Conservation (phyloP, 2,888 invertebrate species). For the Cephus sareptanus region DNA sequence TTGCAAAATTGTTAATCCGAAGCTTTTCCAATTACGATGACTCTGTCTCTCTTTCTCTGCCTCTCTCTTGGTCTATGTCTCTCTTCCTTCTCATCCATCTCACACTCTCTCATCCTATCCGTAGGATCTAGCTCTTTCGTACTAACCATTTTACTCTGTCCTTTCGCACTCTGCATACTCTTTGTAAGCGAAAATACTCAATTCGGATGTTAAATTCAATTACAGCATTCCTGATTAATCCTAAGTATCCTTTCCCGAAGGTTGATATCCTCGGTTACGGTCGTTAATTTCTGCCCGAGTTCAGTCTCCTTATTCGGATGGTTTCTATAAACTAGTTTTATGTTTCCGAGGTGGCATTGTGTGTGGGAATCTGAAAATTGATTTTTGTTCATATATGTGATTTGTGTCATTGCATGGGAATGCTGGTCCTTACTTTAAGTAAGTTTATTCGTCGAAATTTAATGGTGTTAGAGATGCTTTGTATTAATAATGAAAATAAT, state of each 20-base stretch:
- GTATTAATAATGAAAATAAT: not conserved
- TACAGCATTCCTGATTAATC: constrained; percentile 62
- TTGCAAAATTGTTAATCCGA: constrained; percentile 65
- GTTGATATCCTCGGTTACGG: not conserved
- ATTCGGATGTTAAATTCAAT: constrained; percentile 64
- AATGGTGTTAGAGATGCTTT: not conserved
- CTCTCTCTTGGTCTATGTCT: not conserved
- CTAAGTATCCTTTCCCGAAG: constrained; percentile 52
- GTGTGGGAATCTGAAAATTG: not conserved
- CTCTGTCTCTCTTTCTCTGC: constrained; percentile 29
- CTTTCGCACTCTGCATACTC: constrained; percentile 41
- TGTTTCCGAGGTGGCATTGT: not conserved
- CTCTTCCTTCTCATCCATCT: constrained; percentile 10
- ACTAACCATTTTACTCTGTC: constrained; percentile 20
- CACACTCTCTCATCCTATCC: constrained; percentile 25
- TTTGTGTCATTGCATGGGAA: not conserved
- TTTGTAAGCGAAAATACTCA: constrained; percentile 65
- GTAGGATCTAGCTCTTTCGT: constrained; percentile 27
- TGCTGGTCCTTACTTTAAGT: not conserved
- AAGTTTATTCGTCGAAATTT: not conserved
- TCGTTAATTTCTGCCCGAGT: not conserved
- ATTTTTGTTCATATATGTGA: not conserved
- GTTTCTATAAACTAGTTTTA: not conserved
- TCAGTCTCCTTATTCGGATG: not conserved
- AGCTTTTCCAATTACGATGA: constrained; percentile 61